Conservation (phyloP, 2,888 invertebrate species). For the Zele albiditarsus region DNA sequence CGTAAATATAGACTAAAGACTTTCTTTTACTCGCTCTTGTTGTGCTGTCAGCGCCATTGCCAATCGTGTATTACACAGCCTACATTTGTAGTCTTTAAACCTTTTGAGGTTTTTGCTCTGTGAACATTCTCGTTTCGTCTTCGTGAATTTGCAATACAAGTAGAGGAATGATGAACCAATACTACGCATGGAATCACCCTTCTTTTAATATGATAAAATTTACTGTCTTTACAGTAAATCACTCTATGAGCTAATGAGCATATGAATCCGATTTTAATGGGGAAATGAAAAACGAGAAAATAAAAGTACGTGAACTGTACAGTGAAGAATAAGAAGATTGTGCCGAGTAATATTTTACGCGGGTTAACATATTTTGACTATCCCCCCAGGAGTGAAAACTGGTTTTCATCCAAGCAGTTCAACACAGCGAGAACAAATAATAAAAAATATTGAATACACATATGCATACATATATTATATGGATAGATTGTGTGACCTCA, state of each 20-base stretch:
- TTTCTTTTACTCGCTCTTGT: constrained; percentile 41
- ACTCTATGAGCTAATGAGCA: constrained; percentile 32
- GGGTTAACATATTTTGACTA: constrained; percentile 33
- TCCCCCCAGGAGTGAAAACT: constrained; percentile 42
- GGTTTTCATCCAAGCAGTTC: constrained; percentile 48
- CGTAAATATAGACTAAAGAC: constrained; percentile 70
- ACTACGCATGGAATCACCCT: not conserved
- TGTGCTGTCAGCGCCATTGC: not conserved
- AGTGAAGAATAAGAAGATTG: constrained; percentile 26
- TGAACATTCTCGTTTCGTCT: constrained; percentile 37
- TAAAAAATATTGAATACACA: constrained; percentile 49
- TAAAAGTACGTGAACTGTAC: constrained; percentile 25
- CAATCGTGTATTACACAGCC: constrained; percentile 49
- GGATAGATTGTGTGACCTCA: constrained; percentile 14
- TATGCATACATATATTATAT: constrained; percentile 36
- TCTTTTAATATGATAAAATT: constrained; percentile 36
- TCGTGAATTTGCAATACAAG: constrained; percentile 11
- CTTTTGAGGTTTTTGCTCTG: constrained; percentile 68
- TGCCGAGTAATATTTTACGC: constrained; percentile 44
- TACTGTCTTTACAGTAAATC: constrained; percentile 38
- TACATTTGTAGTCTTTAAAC: constrained; percentile 70
- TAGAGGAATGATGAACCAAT: not conserved
- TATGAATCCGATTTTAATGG: constrained; percentile 47
- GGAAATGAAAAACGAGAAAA: constrained; percentile 29
- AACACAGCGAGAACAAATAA: constrained; percentile 50